phyloP scores from a whole-genome alignment of 2,888 invertebrate species.

The Chirona hameri region DNA sequence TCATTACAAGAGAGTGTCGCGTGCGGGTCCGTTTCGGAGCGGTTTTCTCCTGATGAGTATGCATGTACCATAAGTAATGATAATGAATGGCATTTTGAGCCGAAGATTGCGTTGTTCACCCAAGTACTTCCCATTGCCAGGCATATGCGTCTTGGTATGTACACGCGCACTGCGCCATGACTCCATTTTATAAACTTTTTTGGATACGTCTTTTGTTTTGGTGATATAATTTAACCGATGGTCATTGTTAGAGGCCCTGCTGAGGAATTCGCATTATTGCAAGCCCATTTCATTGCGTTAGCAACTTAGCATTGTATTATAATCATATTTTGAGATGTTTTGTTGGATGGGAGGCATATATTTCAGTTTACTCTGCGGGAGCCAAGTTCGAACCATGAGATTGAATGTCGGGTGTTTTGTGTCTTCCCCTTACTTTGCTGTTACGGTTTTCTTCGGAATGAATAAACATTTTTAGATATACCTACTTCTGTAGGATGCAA shows the following conservation, averaged over 20 bases:
- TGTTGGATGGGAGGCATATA: not conserved
- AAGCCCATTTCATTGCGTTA: not conserved
- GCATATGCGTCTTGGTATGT: no score
- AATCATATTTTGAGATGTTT: not conserved
- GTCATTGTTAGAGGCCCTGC: not conserved
- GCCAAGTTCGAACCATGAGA: not conserved
- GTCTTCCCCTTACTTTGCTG: no score
- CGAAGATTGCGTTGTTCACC: no score
- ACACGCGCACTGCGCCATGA: no score
- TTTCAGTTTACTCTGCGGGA: not conserved
- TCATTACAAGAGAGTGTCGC: no score
- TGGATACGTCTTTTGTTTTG: not conserved
- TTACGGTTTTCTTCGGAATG: not conserved
- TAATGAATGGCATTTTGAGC: no score
- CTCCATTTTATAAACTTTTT: no score
- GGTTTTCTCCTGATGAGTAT: no score
- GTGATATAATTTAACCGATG: not conserved
- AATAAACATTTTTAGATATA: not conserved
- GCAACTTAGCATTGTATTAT: not conserved
- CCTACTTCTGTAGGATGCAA: no score
- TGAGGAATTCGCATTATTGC: not conserved
- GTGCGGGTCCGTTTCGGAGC: no score
- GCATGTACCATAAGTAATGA: no score
- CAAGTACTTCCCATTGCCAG: no score
- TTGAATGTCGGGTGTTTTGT: not conserved